Evolutionary conservation across 2,113 vertebrate genomes (phyloP).

Genomic region (Actenoides hombroni): DNA sequence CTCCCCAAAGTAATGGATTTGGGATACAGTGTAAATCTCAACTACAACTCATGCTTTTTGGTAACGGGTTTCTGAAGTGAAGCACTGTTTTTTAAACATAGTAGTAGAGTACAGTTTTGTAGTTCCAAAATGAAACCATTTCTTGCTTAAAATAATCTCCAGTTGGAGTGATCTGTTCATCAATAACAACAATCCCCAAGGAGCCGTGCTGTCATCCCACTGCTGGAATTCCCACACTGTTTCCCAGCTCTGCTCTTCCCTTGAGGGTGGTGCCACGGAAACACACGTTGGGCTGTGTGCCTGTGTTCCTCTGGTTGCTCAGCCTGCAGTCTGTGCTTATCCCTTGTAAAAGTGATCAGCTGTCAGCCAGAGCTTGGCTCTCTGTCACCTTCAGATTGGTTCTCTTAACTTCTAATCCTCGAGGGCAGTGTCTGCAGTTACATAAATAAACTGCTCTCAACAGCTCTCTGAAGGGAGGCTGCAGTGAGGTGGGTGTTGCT

Average conservation of each 20-base stretch:
- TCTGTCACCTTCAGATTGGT: background rate
- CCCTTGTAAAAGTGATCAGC: background rate
- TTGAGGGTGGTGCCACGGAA: background rate
- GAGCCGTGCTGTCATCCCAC: background rate
- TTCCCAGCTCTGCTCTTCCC: background rate
- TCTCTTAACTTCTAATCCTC: background rate
- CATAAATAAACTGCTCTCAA: background rate
- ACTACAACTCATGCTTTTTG: accelerated
- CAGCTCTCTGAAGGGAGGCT: too few species aligned
- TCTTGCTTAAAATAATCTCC: background rate
- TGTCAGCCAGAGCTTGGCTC: background rate
- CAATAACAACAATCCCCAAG: background rate
- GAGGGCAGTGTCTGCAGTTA: background rate
- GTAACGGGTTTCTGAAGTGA: background rate
- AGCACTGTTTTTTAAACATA: background rate
- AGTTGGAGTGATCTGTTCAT: accelerated
- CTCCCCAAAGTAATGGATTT: background rate
- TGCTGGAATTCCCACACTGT: background rate
- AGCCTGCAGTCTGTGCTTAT: background rate
- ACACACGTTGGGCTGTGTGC: accelerated
- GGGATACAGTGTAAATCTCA: background rate
- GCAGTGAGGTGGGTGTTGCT: too few species aligned
- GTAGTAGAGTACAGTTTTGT: background rate
- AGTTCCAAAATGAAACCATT: background rate
- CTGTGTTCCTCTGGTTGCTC: background rate